A percentile compares a stretch with the other conserved stretches of the same genome.
These are phyloP conservation scores for Cataglyphis altisquamis DNA, from an alignment of 2,888 invertebrate species.

Conservation along the genomic window DNA sequence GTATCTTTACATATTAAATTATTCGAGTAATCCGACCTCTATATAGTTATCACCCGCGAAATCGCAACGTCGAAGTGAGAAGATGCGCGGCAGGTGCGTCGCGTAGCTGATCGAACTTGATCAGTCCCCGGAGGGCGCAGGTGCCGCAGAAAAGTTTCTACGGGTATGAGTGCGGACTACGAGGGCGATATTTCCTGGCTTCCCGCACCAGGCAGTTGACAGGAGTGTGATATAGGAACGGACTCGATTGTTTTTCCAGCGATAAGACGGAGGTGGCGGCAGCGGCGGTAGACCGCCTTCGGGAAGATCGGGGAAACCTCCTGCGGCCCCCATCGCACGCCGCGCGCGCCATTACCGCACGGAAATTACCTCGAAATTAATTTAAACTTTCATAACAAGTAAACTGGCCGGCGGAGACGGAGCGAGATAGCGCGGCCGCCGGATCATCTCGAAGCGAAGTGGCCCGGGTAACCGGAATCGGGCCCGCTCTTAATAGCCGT, in stretches of 20 bases:
- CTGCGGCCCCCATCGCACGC: conserved; percentile 30
- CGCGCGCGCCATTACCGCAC: conserved; percentile 65
- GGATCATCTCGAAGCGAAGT: conserved; percentile 54
- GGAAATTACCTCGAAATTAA: conserved; percentile 77
- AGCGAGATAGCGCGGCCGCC: conserved; percentile 47
- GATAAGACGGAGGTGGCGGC: conserved; percentile 62
- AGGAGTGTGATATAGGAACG: conserved; percentile 60
- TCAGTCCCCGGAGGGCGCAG: conserved; percentile 49
- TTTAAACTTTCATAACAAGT: conserved; percentile 74
- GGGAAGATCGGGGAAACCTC: conserved; percentile 38
- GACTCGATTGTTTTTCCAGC: conserved; percentile 72
- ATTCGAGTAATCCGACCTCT: conserved; percentile 27
- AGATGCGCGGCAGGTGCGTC: conserved; percentile 48
- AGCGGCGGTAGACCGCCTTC: conserved; percentile 26
- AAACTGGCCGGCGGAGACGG: conserved; percentile 62
- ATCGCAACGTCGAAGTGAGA: conserved; percentile 27
- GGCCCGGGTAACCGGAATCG: conserved; percentile 50
- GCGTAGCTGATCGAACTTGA: conserved; percentile 43
- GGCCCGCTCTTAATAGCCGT: conserved; percentile 57
- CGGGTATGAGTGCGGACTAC: conserved; percentile 46
- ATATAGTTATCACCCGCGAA: conserved; percentile 34
- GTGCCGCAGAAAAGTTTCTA: conserved; percentile 54
- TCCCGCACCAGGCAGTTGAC: conserved; percentile 64
- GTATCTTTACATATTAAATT: conserved; percentile 23
- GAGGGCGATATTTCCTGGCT: conserved; percentile 66